Evolutionary conservation across 2,888 invertebrate species (phyloP).

Genomic region (Creontiades dilutus): DNA sequence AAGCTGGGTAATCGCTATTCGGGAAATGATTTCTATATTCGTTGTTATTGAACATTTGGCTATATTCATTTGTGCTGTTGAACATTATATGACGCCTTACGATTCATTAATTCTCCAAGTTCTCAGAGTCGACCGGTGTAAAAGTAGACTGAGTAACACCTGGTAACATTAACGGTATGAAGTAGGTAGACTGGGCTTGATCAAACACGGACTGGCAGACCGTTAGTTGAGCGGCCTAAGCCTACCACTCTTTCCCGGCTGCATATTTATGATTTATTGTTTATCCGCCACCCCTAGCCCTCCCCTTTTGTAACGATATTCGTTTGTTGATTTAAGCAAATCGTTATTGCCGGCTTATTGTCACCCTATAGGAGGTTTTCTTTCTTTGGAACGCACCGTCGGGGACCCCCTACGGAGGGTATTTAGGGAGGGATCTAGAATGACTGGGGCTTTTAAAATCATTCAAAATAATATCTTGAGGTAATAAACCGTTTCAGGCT

Average conservation of each 20-base stretch:
- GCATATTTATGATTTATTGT: conserved; percentile 40
- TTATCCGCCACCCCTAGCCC: background rate
- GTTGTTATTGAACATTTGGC: no score
- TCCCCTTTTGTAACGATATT: background rate
- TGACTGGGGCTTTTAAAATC: background rate
- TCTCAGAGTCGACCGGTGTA: background rate
- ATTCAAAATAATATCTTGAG: no score
- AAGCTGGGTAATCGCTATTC: no score
- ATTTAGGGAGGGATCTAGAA: background rate
- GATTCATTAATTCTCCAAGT: background rate
- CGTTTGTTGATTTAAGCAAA: background rate
- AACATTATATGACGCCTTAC: no score
- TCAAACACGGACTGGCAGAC: conserved; percentile 30
- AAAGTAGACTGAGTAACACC: conserved; percentile 38
- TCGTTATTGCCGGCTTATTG: conserved; percentile 3
- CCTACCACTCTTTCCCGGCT: conserved; percentile 22
- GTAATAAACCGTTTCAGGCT: no score
- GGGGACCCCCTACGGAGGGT: background rate
- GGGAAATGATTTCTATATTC: no score
- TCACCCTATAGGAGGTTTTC: background rate
- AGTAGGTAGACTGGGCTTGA: background rate
- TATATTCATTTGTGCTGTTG: no score
- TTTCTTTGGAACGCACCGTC: background rate
- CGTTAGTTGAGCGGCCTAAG: conserved; percentile 36
- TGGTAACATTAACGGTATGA: conserved; percentile 50